These are phyloP conservation scores for Batillaria attramentaria DNA, from an alignment of 1,140 invertebrate genomes.

Conservation along the genomic window DNA sequence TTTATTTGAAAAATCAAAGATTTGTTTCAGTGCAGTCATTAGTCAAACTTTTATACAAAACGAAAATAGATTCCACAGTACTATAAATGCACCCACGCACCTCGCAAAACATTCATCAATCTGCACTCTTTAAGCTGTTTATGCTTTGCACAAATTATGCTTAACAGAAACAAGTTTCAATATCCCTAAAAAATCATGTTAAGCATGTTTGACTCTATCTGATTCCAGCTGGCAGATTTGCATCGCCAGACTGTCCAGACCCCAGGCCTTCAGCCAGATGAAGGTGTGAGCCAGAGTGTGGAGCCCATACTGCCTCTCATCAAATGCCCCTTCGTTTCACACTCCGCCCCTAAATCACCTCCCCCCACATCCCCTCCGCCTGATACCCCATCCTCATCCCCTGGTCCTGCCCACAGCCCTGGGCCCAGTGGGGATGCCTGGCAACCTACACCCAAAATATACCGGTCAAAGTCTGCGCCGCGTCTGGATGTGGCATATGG, in stretches of 20 bases:
- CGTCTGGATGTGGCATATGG: constrained; percentile 34
- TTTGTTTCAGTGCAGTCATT: too few species aligned
- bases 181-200: too few species aligned
- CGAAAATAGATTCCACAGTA: too few species aligned
- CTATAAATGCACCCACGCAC: too few species aligned
- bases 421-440: not conserved
- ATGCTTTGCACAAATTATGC: too few species aligned
- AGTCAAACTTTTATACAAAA: too few species aligned
- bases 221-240: constrained; percentile 67
- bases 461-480: constrained; percentile 32
- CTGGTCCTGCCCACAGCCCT: not conserved
- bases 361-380: not conserved
- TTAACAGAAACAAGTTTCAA: too few species aligned
- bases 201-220: too few species aligned
- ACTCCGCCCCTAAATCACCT: constrained; percentile 7
- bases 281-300: not conserved
- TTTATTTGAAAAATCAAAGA: too few species aligned
- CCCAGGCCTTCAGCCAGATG: constrained; percentile 32
- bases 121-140: too few species aligned
- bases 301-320: constrained; percentile 52
- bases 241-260: constrained; percentile 58
- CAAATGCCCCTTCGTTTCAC: constrained; percentile 52
- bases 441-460: constrained; percentile 25
- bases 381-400: not conserved
- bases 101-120: too few species aligned